Evolutionary conservation across 2,113 vertebrate genomes (phyloP), one percentile per base, ranked within the genome.

Genomic region (Forbesichthys agassizii): DNA sequence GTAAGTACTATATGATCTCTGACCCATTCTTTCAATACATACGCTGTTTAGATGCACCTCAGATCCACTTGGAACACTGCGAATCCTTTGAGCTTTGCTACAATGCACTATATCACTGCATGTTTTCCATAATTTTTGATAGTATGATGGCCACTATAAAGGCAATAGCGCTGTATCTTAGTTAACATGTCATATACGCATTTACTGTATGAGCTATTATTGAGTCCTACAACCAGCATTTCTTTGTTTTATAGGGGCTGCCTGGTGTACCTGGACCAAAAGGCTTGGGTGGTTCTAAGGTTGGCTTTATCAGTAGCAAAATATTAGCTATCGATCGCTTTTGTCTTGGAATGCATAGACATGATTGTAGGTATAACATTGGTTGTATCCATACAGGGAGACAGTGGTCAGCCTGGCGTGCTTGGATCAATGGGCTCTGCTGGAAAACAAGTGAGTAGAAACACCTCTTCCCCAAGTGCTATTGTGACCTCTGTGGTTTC

Each of bases 351-450:
- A 4, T 3, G 5, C n/a, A n/a, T 18, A 18, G 1, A 53, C 4
- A 27, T 60, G 60, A 33, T 48, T 52, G 9, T 59, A 11, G 11
- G 14, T 66, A 69, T 1, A 36, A 1, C 2, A 36, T 36, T 63
- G 65, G 1, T 59, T 68, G 33, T 68, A 66, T 27, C 27, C 27
- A 0, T 74, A 66, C 82, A 99, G 98, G 98, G 98, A 66, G 90
- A 90, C 67, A 48, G 67, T 47, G 98, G 98, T 73, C 79, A 91
- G 49, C 69, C 88, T 13, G 98, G 98, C 0, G 79, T 95, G 14
- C 74, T 94, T 42, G 98, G 98, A 59, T 92, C 93, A 55, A 86
- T 98, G 86, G 98, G 98, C 75, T 95, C 94, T 83, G 91, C 96
- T 74, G 98, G 98, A 33, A 98, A 95, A 94, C 77, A 81, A 56